These are phyloP conservation scores for Opisthograptis luteolata DNA, from an alignment of 2,888 invertebrate genomes.

Conservation along the genomic window DNA sequence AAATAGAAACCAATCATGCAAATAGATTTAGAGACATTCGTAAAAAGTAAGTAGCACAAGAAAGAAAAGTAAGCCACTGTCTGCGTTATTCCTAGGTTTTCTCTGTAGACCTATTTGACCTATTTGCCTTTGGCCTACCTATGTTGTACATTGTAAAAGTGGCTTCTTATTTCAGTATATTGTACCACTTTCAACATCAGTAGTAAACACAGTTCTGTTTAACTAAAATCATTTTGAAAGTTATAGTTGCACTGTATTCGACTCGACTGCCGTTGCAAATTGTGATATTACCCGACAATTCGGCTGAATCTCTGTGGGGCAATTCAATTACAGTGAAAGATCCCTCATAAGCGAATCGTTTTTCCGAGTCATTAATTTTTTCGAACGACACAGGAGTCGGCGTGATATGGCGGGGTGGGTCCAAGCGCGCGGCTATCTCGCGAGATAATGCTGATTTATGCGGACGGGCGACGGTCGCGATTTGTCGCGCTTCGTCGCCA, in stretches of 20 bases:
- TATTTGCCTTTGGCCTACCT: too few relatives aligned
- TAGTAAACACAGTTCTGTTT: not conserved
- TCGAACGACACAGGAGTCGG: slow-evolving; percentile 81
- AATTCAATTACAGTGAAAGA: slow-evolving; percentile 84
- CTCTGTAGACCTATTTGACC: too few relatives aligned
- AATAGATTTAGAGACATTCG: too few relatives aligned
- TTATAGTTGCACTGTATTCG: slow-evolving; percentile 52
- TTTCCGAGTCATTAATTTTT: slow-evolving; percentile 85
- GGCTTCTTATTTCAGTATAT: too few relatives aligned
- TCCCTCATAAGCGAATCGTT: slow-evolving; percentile 85
- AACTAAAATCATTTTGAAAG: not conserved
- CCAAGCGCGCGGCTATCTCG: slow-evolving; percentile 80
- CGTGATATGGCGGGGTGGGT: slow-evolving; percentile 79
- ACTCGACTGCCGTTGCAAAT: slow-evolving; percentile 52
- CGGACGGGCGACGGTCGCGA: slow-evolving; percentile 77
- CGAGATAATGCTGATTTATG: slow-evolving; percentile 85
- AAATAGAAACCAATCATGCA: too few relatives aligned
- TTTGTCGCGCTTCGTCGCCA: slow-evolving; percentile 78
- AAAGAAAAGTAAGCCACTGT: too few relatives aligned
- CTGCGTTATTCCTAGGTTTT: too few relatives aligned
- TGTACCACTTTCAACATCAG: not conserved
- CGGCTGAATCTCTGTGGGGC: slow-evolving; percentile 75
- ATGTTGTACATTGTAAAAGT: too few relatives aligned
- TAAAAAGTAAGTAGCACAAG: too few relatives aligned
- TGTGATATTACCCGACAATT: slow-evolving; percentile 66